Conservation (phyloP, 2,888 invertebrate species). For the Heliothis peltigera region DNA sequence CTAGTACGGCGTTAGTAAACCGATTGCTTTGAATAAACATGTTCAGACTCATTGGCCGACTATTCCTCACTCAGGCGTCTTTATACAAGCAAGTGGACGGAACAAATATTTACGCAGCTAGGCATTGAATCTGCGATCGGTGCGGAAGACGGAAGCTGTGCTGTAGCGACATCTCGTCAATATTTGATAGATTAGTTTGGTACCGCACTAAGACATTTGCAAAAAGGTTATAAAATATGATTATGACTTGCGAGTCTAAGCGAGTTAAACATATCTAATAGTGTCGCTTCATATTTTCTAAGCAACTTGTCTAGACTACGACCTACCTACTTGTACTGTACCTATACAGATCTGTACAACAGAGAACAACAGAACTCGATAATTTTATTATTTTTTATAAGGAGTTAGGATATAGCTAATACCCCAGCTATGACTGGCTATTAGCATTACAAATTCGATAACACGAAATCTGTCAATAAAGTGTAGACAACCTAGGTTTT, state of each 20-base stretch:
- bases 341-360: too few species aligned
- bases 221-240: not conserved
- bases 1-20: conserved; percentile 28
- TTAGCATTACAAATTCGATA: not conserved
- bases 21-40: conserved; percentile 18
- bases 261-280: not conserved
- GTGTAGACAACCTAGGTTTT: not conserved
- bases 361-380: too few species aligned
- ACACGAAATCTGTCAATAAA: not conserved
- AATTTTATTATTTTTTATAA: too few species aligned
- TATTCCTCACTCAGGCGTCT: conserved; percentile 23
- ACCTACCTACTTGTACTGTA: too few species aligned
- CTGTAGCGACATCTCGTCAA: not conserved
- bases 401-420: too few species aligned
- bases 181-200: conserved; percentile 13
- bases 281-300: too few species aligned
- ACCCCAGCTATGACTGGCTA: too few species aligned
- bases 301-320: too few species aligned
- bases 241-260: not conserved
- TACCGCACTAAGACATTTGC: not conserved
- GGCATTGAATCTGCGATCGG: conserved; percentile 18
- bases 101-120: conserved; percentile 4
- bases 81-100: conserved; percentile 15
- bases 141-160: conserved; percentile 33
- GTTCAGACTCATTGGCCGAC: conserved; percentile 14